Conservation (phyloP, 2,797 vertebrate genomes). For the Tachyglossus aculeatus region DNA sequence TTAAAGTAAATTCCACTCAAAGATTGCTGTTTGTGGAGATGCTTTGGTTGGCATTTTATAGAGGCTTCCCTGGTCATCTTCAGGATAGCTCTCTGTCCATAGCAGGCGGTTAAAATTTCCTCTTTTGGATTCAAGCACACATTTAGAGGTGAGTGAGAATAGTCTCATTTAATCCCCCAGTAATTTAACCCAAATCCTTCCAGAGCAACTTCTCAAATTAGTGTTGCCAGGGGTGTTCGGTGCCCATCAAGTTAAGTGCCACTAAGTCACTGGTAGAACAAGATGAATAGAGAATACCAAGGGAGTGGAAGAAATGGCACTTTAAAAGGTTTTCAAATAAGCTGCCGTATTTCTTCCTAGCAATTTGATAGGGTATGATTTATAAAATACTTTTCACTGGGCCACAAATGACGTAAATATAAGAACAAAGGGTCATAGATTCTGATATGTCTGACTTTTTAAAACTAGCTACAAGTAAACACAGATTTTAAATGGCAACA, state of each 20-base stretch:
- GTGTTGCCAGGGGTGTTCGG: slow-evolving; percentile 3
- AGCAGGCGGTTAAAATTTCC: no score
- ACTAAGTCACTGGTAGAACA: slow-evolving; percentile 15
- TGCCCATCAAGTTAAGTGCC: not conserved
- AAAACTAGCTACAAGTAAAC: not conserved
- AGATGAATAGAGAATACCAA: not conserved
- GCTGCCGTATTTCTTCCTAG: not conserved
- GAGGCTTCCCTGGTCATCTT: no score
- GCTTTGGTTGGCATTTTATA: no score
- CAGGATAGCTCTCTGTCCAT: no score
- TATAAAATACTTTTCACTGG: not conserved
- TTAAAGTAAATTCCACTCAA: no score
- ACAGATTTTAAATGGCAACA: not conserved
- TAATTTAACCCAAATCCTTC: slow-evolving; percentile 6
- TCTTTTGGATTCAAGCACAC: not conserved
- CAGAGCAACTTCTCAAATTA: not conserved
- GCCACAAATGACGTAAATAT: not conserved
- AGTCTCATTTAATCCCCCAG: not conserved
- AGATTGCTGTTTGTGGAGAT: no score
- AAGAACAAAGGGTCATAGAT: not conserved
- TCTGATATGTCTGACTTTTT: not conserved
- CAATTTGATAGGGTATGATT: not conserved
- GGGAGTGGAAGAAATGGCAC: not conserved
- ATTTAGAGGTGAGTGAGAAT: slow-evolving; percentile 4
- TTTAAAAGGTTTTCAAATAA: slow-evolving; percentile 13